Percentiles rank a stretch among this genome's conserved stretches.
phyloP scores from a whole-genome alignment of 2,888 invertebrate genomes.

The Eueremaeus valkanovi region DNA sequence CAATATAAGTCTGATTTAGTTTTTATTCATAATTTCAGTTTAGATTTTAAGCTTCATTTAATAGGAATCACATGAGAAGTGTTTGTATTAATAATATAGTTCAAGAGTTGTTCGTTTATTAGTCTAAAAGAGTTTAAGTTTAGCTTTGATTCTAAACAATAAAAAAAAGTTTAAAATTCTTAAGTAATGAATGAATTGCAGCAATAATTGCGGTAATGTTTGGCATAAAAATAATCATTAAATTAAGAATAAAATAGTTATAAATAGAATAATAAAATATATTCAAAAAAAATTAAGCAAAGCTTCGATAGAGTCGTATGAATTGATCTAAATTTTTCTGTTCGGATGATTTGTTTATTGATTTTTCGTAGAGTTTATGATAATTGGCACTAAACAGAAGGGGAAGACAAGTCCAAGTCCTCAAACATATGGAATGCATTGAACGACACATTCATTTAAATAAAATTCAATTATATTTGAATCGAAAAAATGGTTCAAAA shows the following conservation, averaged over 20 bases:
- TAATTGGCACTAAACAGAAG: slow-evolving; percentile 6
- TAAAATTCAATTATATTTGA: too few relatives aligned
- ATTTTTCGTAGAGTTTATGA: background rate
- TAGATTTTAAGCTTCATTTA: too few relatives aligned
- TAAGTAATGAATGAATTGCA: background rate
- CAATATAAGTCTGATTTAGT: too few relatives aligned
- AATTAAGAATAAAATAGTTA: too few relatives aligned
- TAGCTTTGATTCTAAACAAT: too few relatives aligned
- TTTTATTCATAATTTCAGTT: too few relatives aligned
- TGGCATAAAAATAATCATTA: background rate
- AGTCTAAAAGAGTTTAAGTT: too few relatives aligned
- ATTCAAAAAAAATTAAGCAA: background rate
- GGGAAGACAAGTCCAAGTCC: slow-evolving; percentile 19
- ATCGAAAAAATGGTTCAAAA: too few relatives aligned
- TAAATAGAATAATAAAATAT: background rate
- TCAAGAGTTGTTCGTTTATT: background rate
- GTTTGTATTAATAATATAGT: background rate
- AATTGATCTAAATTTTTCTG: too few relatives aligned
- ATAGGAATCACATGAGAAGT: background rate
- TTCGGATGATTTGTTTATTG: background rate
- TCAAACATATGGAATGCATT: slow-evolving; percentile 25
- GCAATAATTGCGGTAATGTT: background rate
- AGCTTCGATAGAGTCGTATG: background rate
- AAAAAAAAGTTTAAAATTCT: background rate
- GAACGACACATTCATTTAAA: background rate